phyloP scores from a whole-genome alignment of 1,140 invertebrate genomes.

The Drosophila navojoa region DNA sequence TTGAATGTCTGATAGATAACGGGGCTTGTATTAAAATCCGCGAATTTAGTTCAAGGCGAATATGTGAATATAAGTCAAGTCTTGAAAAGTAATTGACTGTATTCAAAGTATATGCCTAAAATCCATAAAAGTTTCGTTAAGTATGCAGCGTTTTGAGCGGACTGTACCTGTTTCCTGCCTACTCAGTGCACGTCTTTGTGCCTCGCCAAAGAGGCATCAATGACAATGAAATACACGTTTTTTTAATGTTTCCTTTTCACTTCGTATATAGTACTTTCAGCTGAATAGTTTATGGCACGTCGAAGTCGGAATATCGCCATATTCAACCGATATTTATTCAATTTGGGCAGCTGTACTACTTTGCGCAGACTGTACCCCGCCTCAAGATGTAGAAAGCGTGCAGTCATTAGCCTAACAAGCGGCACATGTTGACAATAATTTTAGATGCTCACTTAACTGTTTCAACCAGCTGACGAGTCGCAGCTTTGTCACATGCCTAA shows the following conservation, averaged over 20 bases:
- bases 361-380: constrained; percentile 32
- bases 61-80: not conserved
- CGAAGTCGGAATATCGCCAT: not conserved
- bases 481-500: constrained; percentile 57
- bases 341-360: constrained; percentile 26
- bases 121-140: constrained; percentile 17
- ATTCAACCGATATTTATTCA: not conserved
- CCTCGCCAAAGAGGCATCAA: constrained; percentile 3
- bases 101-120: not conserved
- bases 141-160: constrained; percentile 26
- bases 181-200: not conserved
- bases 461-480: constrained; percentile 58
- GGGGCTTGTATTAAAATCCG: not conserved
- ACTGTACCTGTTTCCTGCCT: constrained; percentile 29
- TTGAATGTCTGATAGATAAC: not conserved
- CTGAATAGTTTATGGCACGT: not conserved
- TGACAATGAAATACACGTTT: constrained; percentile 25
- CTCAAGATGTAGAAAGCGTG: constrained; percentile 69
- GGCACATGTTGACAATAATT: constrained; percentile 52
- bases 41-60: constrained; percentile 3
- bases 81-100: not conserved
- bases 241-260: not conserved
- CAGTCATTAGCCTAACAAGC: constrained; percentile 70
- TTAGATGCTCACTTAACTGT: constrained; percentile 27
- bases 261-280: not conserved